phyloP scores from a whole-genome alignment of 2,888 invertebrate genomes.

The Acleris sparsana region DNA sequence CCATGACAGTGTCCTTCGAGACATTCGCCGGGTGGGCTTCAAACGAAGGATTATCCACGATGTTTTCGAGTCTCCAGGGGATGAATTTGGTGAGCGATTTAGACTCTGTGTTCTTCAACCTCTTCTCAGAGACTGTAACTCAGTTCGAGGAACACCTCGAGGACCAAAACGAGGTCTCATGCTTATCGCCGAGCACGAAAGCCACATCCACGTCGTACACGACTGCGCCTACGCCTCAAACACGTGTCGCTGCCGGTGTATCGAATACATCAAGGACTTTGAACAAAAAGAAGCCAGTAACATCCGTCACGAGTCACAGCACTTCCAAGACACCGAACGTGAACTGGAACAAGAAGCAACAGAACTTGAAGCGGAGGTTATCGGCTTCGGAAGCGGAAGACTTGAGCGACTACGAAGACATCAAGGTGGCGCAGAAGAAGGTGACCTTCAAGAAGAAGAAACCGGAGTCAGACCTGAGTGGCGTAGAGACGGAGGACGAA shows the following conservation, averaged over 20 bases:
- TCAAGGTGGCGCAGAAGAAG: neutral
- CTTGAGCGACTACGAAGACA: neutral
- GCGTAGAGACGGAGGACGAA: neutral
- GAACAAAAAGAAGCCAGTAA: neutral
- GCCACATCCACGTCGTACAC: slow-evolving; percentile 22
- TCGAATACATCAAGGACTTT: neutral
- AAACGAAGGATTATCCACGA: slow-evolving; percentile 21
- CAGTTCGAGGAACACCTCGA: neutral
- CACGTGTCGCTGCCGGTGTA: neutral
- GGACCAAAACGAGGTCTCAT: neutral
- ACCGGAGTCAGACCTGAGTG: neutral
- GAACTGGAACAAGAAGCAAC: neutral
- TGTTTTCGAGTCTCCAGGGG: too few relatives aligned
- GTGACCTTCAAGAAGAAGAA: too few relatives aligned
- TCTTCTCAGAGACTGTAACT: slow-evolving; percentile 4
- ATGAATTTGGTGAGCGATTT: slow-evolving; percentile 18
- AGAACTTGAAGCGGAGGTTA: too few relatives aligned
- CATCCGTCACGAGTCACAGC: neutral
- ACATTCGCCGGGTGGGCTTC: slow-evolving; percentile 16
- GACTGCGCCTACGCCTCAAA: slow-evolving; percentile 4
- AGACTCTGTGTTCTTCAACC: slow-evolving; percentile 8
- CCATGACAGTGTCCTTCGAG: slow-evolving; percentile 1
- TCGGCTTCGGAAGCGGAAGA: slow-evolving; percentile 2
- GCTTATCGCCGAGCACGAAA: slow-evolving; percentile 10
- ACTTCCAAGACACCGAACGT: neutral